A percentile compares a stretch with the other conserved stretches of the same genome.
Conservation (phyloP, 2,113 vertebrate species). For the Perca fluviatilis region DNA sequence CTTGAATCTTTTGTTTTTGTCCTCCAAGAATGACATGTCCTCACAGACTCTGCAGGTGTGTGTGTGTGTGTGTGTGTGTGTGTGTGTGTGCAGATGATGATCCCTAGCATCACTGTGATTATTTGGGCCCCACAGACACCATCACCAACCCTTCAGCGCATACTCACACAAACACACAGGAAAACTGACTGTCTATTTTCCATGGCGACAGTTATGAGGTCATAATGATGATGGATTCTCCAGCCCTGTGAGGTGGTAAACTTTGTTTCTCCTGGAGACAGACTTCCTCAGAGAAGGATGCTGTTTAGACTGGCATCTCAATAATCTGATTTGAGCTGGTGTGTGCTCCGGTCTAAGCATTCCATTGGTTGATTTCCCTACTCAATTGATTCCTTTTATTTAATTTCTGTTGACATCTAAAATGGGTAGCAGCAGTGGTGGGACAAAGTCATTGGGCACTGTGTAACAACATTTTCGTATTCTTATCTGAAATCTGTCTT, state of each 20-base stretch:
- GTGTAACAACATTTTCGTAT: not conserved
- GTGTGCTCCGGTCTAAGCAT: not conserved
- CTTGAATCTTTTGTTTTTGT: not conserved
- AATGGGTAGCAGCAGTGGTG: not conserved
- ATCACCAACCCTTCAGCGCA: not conserved
- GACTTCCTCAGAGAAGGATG: conserved; percentile 7
- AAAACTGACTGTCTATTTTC: conserved; percentile 31
- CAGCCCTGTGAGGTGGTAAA: conserved; percentile 12
- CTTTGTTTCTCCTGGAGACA: conserved; percentile 36
- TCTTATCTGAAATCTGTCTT: not conserved
- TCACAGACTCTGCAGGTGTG: conserved; percentile 30
- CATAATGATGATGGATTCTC: conserved; percentile 64
- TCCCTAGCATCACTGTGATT: not conserved
- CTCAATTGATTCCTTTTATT: not conserved
- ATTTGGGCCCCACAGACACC: not conserved
- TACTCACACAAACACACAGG: not conserved
- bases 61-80: conserved; percentile 1
- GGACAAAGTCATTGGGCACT: not conserved
- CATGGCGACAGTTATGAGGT: conserved; percentile 40
- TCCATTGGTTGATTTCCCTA: not conserved
- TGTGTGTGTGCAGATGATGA: conserved; percentile 6
- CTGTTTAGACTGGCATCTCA: conserved; percentile 46
- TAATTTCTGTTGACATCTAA: not conserved
- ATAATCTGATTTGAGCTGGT: conserved; percentile 44
- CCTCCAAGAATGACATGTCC: conserved; percentile 22